Conservation (phyloP, 2,888 invertebrate genomes). For the Ceratothoa steindachneri region DNA sequence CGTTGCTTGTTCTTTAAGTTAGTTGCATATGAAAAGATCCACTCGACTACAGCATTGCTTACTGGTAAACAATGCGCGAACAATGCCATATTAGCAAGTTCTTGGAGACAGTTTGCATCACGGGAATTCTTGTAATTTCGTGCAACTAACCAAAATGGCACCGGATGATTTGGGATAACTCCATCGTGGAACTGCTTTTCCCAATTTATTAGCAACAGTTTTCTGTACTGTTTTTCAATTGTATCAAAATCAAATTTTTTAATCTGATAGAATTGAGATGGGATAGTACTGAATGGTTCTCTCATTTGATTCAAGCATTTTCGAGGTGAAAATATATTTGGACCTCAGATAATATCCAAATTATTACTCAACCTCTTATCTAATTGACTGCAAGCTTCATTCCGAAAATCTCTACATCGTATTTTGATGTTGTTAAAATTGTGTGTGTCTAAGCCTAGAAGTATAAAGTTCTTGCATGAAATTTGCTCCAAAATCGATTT, state of each 20-base stretch:
- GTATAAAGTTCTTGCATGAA: too few species aligned
- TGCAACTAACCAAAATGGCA: slow-evolving; percentile 7
- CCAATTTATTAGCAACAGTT: slow-evolving; percentile 1
- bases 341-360: neutral
- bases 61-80: neutral
- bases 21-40: neutral
- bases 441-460: too few species aligned
- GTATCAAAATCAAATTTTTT: slow-evolving; percentile 1
- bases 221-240: slow-evolving; percentile 6
- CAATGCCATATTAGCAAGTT: neutral
- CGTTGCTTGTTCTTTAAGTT: neutral
- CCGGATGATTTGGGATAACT: slow-evolving; percentile 1
- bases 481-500: too few species aligned
- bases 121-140: slow-evolving; percentile 9
- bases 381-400: neutral
- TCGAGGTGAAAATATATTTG: neutral
- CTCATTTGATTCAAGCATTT: neutral
- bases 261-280: slow-evolving; percentile 10
- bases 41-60: slow-evolving; percentile 8
- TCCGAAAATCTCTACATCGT: neutral
- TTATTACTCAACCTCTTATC: neutral
- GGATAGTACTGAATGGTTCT: neutral
- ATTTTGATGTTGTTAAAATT: neutral
- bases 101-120: neutral
- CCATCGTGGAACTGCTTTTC: neutral